These are phyloP conservation scores for Spodoptera picta DNA, from an alignment of 2,888 invertebrate species.

Conservation along the genomic window DNA sequence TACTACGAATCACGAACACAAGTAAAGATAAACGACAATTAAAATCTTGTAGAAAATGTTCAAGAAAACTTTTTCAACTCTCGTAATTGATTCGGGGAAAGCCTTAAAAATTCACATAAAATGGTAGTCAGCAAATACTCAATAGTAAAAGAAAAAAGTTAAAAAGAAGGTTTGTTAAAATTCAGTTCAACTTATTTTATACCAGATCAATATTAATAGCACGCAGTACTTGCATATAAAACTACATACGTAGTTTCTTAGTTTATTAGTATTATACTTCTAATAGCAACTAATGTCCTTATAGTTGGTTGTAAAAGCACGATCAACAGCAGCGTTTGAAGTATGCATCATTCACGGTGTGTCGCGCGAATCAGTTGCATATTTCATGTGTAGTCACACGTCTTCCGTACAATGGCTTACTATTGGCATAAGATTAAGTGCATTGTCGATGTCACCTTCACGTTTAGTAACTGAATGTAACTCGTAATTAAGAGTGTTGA, in stretches of 20 bases:
- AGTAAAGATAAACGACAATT: conserved; percentile 7
- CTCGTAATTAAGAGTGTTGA: conserved; percentile 43
- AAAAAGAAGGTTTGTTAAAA: neutral
- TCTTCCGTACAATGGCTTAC: conserved; percentile 64
- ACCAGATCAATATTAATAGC: conserved; percentile 42
- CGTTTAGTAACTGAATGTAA: conserved; percentile 46
- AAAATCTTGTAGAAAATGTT: conserved; percentile 4
- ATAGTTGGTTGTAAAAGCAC: conserved; percentile 57
- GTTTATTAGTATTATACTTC: conserved; percentile 37
- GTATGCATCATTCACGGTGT: conserved; percentile 59
- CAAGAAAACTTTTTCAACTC: conserved; percentile 2
- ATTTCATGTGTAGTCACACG: conserved; percentile 66
- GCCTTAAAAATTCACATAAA: neutral
- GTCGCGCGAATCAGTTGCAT: conserved; percentile 64
- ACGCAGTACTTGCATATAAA: conserved; percentile 42
- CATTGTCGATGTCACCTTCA: conserved; percentile 57
- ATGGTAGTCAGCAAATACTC: too few species aligned
- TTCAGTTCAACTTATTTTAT: neutral
- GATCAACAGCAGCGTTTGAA: conserved; percentile 53
- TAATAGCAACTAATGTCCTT: conserved; percentile 49
- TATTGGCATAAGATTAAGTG: conserved; percentile 60
- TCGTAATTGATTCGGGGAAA: conserved; percentile 1
- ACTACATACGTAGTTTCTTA: conserved; percentile 39
- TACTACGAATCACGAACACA: conserved; percentile 15
- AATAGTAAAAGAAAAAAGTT: too few species aligned